A percentile compares a stretch with the other conserved stretches of the same genome.
These are phyloP conservation scores for Callimico goeldii DNA, from an alignment of 2,797 vertebrate genomes.

Conservation along the genomic window DNA sequence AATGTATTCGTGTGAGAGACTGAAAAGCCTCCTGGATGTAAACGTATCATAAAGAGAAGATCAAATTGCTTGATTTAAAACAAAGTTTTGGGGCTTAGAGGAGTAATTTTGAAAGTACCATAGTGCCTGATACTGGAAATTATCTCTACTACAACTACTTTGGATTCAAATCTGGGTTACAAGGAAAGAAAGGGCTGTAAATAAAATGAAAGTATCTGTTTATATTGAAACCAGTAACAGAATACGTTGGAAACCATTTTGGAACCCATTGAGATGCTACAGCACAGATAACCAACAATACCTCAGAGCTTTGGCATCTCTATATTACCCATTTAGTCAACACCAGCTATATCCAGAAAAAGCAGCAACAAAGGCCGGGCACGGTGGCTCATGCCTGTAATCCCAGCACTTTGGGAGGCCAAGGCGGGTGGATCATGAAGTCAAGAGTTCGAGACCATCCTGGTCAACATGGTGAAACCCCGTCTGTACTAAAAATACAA, in stretches of 20 bases:
- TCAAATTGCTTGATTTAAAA: conserved; percentile 29
- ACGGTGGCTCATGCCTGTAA: too few species aligned
- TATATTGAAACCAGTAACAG: background rate
- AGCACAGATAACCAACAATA: background rate
- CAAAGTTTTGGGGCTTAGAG: conserved; percentile 12
- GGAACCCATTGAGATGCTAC: background rate
- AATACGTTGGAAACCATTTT: background rate
- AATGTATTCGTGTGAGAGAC: background rate
- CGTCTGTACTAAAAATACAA: too few species aligned
- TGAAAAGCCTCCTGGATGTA: background rate
- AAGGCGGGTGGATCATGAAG: too few species aligned
- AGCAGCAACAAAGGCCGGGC: background rate
- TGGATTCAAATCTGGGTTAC: conserved; percentile 23
- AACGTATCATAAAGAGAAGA: conserved; percentile 34
- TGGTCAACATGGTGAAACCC: too few species aligned
- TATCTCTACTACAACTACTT: background rate
- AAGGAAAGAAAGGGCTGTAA: background rate
- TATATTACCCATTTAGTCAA: background rate
- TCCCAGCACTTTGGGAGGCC: too few species aligned
- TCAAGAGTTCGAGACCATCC: too few species aligned
- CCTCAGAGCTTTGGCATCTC: background rate
- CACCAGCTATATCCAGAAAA: background rate
- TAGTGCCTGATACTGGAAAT: background rate
- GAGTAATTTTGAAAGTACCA: conserved; percentile 20
- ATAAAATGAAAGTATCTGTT: conserved; percentile 2